Evolutionary conservation across 2,797 vertebrate species (phyloP), one percentile per base, ranked within the genome.

Genomic region (Hephaestus fuliginosus): DNA sequence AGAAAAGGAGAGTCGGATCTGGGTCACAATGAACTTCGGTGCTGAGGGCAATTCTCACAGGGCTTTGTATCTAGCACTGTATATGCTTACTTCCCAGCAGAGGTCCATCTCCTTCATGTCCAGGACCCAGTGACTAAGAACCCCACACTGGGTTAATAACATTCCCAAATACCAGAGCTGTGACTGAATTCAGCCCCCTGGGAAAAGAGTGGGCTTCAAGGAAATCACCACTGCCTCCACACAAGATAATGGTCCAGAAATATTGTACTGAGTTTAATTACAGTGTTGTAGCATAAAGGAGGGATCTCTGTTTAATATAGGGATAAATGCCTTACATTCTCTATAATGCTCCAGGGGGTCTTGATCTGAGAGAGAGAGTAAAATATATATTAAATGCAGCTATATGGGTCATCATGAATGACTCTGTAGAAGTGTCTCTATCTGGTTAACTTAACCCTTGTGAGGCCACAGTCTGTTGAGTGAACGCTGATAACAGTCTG

Each of bases 81-180:
- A 74, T 76, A 77, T 80, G 68, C 75, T 67, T 30, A 61, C 58
- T 91, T 93, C 90, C 68, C 83, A 64, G 86, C 85, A 90, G 75
- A 80, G 71, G 82, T 91, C 88, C 30, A 83, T 87, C 86, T 88
- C 74, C 74, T 87, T 86, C 63, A 83, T 77, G 70, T 77, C 85
- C 75, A 78, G 66, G 76, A 80, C 76, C 48, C 76, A 86, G 76
- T 94, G 92, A 94, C 91, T 94, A 92, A 93, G 83, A 91, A 71
- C 80, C 67, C 68, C 46, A 80, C 81, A 87, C 76, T 84, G 70
- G 81, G 64, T 87, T 86, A 84, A 85, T 87, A 89, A 87, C 22
- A 44, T 88, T 88, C 75, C 57, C 72, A 90, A 93, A 95, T 95
- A 92, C 91, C 90, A 93, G 68, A 94, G 76, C 57, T 84, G 64